Evolutionary conservation across 2,113 vertebrate genomes (phyloP), one percentile per base, ranked within the genome.

Genomic region (Anarrhichthys ocellatus): DNA sequence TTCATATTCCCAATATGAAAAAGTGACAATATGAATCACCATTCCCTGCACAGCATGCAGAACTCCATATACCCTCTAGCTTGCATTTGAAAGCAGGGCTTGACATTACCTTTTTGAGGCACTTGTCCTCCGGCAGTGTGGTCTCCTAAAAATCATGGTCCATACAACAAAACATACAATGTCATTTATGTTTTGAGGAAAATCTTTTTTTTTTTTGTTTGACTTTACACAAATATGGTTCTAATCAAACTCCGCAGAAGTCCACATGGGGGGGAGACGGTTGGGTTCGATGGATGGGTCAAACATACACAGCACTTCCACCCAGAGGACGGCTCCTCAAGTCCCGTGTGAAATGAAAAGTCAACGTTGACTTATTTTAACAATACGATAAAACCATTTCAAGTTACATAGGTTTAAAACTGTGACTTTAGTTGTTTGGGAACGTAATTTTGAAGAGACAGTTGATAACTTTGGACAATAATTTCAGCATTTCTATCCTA

Each of bases 401-500:
- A 6, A 50, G 17, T 18, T 18, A 48, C 46, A 13, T 50, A 18
- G 46, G 46, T 48, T 48, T 48, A 48, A 48, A 29, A 29, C 29
- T 56, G 54, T n/a, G 29, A 27, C 27, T 58, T 58, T 14, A 58
- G 54, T 58, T 27, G 54, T 58, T 27, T 58, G 54, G n/a, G 54
- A 58, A 24, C 9, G 54, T 58, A 24, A 27, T 58, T 58, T 27
- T 58, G n/a, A 56, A 9, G 52, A 56, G 52, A 56, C n/a, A 24
- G 0, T 29, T 3, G 22, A 24, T n/a, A 9, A 9, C 10, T 24
- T 10, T 56, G 52, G 52, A 56, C 7, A 56, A 56, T 80, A 69
- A 76, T 84, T 66, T 73, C 36, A 22, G 34, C 29, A 65, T 81
- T 66, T 85, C 34, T 74, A 48, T 87, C 46, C 65, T 73, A 5